Conservation (phyloP, 2,888 invertebrate genomes). For the Caenorhabditis japonica region DNA sequence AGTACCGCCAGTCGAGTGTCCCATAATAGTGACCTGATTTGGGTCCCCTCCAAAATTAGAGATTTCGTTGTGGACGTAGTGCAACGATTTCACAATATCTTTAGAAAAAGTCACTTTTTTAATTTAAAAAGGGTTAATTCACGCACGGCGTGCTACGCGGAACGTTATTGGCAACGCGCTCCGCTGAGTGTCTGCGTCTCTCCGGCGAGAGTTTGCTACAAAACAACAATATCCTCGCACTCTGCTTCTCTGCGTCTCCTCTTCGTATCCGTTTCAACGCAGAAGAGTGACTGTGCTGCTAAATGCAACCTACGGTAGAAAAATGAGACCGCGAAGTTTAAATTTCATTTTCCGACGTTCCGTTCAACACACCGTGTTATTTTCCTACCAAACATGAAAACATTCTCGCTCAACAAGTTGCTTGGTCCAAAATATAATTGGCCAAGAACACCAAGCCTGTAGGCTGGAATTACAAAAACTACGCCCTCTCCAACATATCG, state of each 20-base stretch:
- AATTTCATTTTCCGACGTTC: too few species aligned
- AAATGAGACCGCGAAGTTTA: too few species aligned
- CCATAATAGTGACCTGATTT: conserved; percentile 30
- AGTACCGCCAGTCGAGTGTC: conserved; percentile 38
- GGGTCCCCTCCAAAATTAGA: conserved; percentile 44
- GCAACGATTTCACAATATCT: conserved; percentile 25
- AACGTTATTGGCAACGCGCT: too few species aligned
- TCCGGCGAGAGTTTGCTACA: too few species aligned
- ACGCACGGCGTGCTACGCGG: too few species aligned
- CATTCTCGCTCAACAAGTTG: conserved; percentile 54
- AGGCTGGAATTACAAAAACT: conserved; percentile 64
- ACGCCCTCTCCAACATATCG: conserved; percentile 59
- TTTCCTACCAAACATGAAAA: conserved; percentile 61
- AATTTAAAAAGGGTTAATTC: too few species aligned
- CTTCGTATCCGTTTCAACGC: too few species aligned
- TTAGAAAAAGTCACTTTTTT: not conserved
- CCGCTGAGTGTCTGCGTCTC: too few species aligned
- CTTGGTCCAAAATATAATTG: conserved; percentile 62
- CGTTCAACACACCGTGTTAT: not conserved
- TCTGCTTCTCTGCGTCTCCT: too few species aligned
- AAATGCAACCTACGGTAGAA: too few species aligned
- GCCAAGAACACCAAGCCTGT: conserved; percentile 66
- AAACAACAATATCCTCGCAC: too few species aligned
- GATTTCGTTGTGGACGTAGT: conserved; percentile 37
- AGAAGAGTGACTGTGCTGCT: too few species aligned